These are phyloP conservation scores for Craniophora ligustri DNA, from an alignment of 2,888 invertebrate species.

Conservation along the genomic window DNA sequence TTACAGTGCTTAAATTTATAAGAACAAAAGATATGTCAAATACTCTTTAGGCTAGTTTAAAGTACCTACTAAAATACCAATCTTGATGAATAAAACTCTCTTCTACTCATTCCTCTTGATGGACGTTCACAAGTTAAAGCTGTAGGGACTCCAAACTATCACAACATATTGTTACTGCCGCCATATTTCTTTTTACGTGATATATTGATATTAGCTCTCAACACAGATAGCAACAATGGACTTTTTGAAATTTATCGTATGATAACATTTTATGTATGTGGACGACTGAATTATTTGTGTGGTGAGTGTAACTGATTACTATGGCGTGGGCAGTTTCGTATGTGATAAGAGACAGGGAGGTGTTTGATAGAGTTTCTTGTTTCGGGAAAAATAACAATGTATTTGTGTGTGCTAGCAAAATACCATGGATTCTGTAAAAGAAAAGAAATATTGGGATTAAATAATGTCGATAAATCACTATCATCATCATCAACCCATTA, in stretches of 20 bases:
- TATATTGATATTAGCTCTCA: slow-evolving; percentile 57
- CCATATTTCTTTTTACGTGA: slow-evolving; percentile 56
- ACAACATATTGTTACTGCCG: slow-evolving; percentile 40
- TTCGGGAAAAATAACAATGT: not conserved
- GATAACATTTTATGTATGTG: slow-evolving; percentile 41
- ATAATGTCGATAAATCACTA: too few relatives aligned
- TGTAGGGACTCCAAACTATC: slow-evolving; percentile 43
- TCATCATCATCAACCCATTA: too few relatives aligned
- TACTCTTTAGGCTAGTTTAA: too few relatives aligned
- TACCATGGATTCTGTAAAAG: too few relatives aligned
- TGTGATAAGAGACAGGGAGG: slow-evolving; percentile 4
- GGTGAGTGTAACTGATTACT: slow-evolving; percentile 32
- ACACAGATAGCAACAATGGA: slow-evolving; percentile 50
- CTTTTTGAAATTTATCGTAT: slow-evolving; percentile 53
- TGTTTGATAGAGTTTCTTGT: slow-evolving; percentile 14
- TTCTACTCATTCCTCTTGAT: slow-evolving; percentile 42
- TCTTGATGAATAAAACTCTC: slow-evolving; percentile 29
- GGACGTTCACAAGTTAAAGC: slow-evolving; percentile 34
- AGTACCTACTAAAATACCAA: slow-evolving; percentile 27
- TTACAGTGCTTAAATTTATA: too few relatives aligned
- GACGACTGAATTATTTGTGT: slow-evolving; percentile 27
- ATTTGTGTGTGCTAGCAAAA: too few relatives aligned
- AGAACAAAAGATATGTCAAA: too few relatives aligned
- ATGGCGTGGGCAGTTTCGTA: slow-evolving; percentile 16
- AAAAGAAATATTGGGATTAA: too few relatives aligned